These are phyloP conservation scores for Ryuthela nishihirai DNA, from an alignment of 2,888 invertebrate species.

Conservation along the genomic window DNA sequence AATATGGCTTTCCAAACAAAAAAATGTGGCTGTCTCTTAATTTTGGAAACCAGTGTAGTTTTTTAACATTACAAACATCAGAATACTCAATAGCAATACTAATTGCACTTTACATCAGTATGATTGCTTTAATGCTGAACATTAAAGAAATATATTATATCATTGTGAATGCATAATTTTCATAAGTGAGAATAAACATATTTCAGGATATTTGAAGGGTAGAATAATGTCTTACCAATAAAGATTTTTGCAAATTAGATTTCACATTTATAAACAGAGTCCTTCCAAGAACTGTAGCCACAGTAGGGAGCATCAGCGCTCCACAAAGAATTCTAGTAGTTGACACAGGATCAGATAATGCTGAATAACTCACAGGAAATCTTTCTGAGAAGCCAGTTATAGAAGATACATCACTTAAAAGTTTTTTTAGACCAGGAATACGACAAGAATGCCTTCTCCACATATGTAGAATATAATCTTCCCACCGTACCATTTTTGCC, in stretches of 20 bases:
- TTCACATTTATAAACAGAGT: constrained; percentile 82
- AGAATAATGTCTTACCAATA: constrained; percentile 62
- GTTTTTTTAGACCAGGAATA: constrained; percentile 4
- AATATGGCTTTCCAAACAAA: too few species aligned
- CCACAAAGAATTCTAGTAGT: constrained; percentile 90
- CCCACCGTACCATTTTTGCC: constrained; percentile 95
- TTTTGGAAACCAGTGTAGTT: too few species aligned
- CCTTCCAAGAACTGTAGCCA: constrained; percentile 87
- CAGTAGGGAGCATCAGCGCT: constrained; percentile 89
- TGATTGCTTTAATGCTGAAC: too few species aligned
- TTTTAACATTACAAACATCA: too few species aligned
- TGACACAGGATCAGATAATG: constrained; percentile 69
- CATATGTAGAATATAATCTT: constrained; percentile 62
- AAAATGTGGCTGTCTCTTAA: too few species aligned
- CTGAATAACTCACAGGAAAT: not conserved
- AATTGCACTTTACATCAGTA: too few species aligned
- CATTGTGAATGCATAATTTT: too few species aligned
- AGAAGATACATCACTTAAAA: constrained; percentile 51
- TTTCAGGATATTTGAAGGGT: too few species aligned
- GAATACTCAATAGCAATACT: too few species aligned
- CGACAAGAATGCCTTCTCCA: constrained; percentile 45
- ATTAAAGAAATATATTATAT: too few species aligned
- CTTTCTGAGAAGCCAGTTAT: not conserved
- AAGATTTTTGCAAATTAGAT: constrained; percentile 85
- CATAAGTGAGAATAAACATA: too few species aligned